Percentiles rank a stretch among this genome's conserved stretches.
Conservation (phyloP, 2,113 vertebrate species). For the Coturnix japonica region DNA sequence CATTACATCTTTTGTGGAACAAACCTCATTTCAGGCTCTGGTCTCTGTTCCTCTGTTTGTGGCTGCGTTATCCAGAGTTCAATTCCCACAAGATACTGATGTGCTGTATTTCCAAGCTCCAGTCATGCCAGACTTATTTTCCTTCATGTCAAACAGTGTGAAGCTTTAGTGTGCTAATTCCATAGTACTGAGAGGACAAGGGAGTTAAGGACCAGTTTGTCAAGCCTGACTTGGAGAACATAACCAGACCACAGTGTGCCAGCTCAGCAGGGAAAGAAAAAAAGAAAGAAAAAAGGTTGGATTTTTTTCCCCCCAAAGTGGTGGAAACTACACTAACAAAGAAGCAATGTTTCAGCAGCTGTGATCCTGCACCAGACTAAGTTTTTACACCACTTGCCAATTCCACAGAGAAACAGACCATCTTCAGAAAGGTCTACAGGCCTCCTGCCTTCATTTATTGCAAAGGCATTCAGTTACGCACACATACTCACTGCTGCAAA, state of each 20-base stretch:
- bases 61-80: neutral
- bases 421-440: neutral
- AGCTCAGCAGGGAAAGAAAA: neutral
- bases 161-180: neutral
- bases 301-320: neutral
- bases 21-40: slow-evolving; percentile 1
- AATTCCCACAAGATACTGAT: neutral
- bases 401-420: neutral
- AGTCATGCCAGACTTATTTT: slow-evolving; percentile 56
- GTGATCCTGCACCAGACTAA: neutral
- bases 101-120: slow-evolving; percentile 4
- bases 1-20: slow-evolving; percentile 2
- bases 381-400: neutral
- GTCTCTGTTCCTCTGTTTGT: neutral
- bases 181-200: neutral
- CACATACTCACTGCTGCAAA: neutral
- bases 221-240: slow-evolving; percentile 56
- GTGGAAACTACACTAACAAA: slow-evolving; percentile 6
- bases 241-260: neutral
- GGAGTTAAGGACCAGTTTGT: neutral
- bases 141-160: neutral
- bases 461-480: neutral
- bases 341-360: slow-evolving; percentile 49
- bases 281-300: neutral
- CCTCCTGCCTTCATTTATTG: neutral